Evolutionary conservation across 2,113 vertebrate species (phyloP).

Genomic region (Passer montanus): DNA sequence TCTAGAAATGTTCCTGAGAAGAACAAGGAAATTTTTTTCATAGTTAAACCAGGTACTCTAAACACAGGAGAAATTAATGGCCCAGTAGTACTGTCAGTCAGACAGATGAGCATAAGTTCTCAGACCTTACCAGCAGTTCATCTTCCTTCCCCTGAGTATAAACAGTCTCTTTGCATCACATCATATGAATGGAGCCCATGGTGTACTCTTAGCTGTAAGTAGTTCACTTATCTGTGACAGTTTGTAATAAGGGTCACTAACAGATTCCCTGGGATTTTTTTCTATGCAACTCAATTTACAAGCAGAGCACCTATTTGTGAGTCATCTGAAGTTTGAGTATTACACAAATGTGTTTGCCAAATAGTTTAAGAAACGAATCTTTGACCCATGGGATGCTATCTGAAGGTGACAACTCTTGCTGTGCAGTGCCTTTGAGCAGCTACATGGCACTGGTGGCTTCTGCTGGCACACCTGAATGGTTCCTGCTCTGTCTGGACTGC

Average conservation of each 20-base stretch:
- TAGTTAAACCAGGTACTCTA: not conserved
- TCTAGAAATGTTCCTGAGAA: not conserved
- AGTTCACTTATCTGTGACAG: not conserved
- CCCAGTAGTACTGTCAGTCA: not conserved
- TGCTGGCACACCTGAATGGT: not conserved
- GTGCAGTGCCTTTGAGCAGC: not conserved
- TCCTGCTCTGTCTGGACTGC: not conserved
- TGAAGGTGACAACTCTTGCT: not conserved
- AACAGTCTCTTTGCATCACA: not conserved
- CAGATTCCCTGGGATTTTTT: not conserved
- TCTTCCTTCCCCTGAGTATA: not conserved
- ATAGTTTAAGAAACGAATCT: not conserved
- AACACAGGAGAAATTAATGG: not conserved
- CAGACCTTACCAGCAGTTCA: not conserved
- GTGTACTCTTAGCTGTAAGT: not conserved
- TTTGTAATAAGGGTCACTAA: not conserved
- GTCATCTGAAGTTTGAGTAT: not conserved
- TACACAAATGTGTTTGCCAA: not conserved
- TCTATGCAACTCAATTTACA: not conserved
- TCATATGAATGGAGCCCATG: not conserved
- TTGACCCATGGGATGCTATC: not conserved
- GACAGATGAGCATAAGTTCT: not conserved
- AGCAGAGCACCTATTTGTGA: not conserved
- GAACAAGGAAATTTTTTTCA: not conserved
- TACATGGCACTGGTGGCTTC: not conserved